Evolutionary conservation across 2,888 invertebrate species (phyloP), one percentile per base, ranked within the genome.

Genomic region (Drosophila picticornis): DNA sequence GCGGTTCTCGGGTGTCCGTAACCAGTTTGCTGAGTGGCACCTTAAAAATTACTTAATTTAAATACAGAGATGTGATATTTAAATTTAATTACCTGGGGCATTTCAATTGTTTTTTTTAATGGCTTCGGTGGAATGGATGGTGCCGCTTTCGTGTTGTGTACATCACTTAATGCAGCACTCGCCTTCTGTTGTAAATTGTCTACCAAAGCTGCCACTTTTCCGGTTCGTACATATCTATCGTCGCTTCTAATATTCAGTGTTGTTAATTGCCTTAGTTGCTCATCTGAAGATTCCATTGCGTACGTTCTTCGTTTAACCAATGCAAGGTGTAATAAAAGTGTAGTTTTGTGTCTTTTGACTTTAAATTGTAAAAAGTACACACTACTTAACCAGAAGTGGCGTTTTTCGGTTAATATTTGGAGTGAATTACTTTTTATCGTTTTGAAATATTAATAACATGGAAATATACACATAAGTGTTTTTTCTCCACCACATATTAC

Each of bases 111-210:
- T 94, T 94, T 91, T 95, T 96, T 92, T 95, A 96, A 90, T 92
- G 96, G 97, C 92, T 97, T 97, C 13, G 97, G 97, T 53, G 97
- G 97, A 68, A 97, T 96, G 63, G 96, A 96, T 75, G 97, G 97
- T 77, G 96, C 96, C 75, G 96, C 94, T 93, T 96, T 97, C 82
- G 94, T 58, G 1, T 92, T 93, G 29, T 91, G 94, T 93, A 29
- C 92, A 82, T 91, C 34, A 48, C 34, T 52, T 25, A 55, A 59
- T 27, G 51, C 59, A 27, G 38, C 32, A 13, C 25, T 38, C 2
- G 59, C 48, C 53, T 72, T 75, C 10, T 83, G 73, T 16, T 82
- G 74, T 22, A 83, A 56, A 29, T 74, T 84, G 25, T 65, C 74
- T 1, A 80, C 74, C 32, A 79, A n/a, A 5, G 61, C 72, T n/a